Percentiles rank a stretch among this genome's conserved stretches.
Conservation (phyloP, 2,113 vertebrate genomes). For the Meriones unguiculatus region DNA sequence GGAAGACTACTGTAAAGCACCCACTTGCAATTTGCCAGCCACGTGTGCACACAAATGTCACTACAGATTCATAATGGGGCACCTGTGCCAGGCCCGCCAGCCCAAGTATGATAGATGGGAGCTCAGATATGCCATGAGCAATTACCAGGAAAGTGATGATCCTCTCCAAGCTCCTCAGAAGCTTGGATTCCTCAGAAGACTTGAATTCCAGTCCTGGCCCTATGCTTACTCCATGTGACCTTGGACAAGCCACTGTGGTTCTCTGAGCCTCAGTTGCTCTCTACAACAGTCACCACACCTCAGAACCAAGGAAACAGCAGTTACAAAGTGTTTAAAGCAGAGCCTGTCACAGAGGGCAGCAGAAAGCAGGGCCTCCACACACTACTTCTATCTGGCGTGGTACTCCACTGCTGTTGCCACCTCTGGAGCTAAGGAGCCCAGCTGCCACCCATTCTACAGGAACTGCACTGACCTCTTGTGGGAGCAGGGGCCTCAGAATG, state of each 20-base stretch:
- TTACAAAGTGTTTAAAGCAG: neutral
- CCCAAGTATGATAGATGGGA: neutral
- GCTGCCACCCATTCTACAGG: neutral
- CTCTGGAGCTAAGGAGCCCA: neutral
- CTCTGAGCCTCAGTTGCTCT: constrained; percentile 31
- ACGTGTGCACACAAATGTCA: neutral
- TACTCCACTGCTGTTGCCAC: neutral
- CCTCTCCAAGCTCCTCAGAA: neutral
- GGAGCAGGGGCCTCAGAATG: neutral
- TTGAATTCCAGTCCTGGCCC: neutral
- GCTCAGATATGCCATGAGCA: neutral
- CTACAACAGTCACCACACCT: neutral
- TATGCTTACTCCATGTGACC: neutral
- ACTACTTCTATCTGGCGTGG: neutral
- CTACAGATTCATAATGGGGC: neutral
- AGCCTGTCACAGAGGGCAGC: neutral
- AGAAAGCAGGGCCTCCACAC: constrained; percentile 17
- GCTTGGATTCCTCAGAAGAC: neutral
- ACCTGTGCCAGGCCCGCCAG: neutral
- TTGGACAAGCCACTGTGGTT: constrained; percentile 43
- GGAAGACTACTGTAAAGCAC: neutral
- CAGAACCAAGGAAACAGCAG: neutral
- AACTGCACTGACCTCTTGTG: neutral
- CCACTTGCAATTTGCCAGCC: neutral
- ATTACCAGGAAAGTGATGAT: neutral